phyloP scores from a whole-genome alignment of 2,113 vertebrate genomes.

The Alligator mississippiensis region DNA sequence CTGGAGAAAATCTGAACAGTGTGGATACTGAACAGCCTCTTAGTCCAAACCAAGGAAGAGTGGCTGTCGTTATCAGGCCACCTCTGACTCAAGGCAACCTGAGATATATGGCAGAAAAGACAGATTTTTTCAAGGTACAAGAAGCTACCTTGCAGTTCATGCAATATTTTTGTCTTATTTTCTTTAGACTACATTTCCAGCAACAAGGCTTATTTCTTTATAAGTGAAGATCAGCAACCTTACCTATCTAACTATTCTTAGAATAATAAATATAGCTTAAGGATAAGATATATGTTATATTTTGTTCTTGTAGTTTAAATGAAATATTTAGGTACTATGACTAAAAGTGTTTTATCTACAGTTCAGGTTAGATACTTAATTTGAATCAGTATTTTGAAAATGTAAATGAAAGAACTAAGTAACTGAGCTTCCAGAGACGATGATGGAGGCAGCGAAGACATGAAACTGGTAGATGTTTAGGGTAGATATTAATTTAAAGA shows the following conservation, averaged over 20 bases:
- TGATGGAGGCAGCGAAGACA: background rate
- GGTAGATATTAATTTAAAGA: background rate
- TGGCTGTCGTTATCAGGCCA: slow-evolving; percentile 96
- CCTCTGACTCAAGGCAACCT: slow-evolving; percentile 96
- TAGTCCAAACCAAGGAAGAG: slow-evolving; percentile 96
- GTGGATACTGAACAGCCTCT: slow-evolving; percentile 87
- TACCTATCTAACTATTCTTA: background rate
- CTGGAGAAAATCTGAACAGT: slow-evolving; percentile 86
- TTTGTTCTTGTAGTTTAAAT: background rate
- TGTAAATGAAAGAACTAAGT: background rate
- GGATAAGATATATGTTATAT: background rate
- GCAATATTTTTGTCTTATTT: background rate
- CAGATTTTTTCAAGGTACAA: slow-evolving; percentile 94
- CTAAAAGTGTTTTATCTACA: background rate
- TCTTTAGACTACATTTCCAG: background rate
- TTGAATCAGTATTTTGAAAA: background rate
- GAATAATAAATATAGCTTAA: background rate
- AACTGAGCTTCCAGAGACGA: background rate
- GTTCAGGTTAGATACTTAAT: background rate
- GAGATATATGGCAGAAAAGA: slow-evolving; percentile 93
- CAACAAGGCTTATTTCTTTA: background rate
- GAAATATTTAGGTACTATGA: background rate
- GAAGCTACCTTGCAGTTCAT: background rate
- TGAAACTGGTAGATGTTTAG: background rate
- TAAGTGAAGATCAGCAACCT: background rate